These are phyloP conservation scores for Cetonia aurata DNA, from an alignment of 2,888 invertebrate genomes.

Conservation along the genomic window DNA sequence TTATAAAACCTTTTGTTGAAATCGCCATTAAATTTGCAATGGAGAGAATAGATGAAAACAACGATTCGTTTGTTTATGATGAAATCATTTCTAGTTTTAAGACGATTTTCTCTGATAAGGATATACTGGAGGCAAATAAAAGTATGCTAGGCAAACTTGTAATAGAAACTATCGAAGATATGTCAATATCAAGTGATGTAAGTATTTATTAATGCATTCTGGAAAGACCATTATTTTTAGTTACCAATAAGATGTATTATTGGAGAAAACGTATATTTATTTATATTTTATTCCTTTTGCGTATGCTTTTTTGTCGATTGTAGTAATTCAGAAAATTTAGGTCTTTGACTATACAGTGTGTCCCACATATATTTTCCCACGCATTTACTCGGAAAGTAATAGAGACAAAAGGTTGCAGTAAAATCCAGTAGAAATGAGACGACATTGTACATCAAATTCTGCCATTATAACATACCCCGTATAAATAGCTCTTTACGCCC, in stretches of 20 bases:
- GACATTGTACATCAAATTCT: no score
- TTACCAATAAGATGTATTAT: not conserved
- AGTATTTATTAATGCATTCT: slow-evolving; percentile 52
- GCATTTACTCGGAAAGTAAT: no score
- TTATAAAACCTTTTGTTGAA: slow-evolving; percentile 70
- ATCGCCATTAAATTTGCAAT: slow-evolving; percentile 66
- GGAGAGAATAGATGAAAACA: slow-evolving; percentile 54
- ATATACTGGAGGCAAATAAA: slow-evolving; percentile 74
- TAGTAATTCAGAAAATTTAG: no score
- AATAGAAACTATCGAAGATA: slow-evolving; percentile 47
- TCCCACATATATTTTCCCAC: no score
- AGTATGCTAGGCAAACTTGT: slow-evolving; percentile 61
- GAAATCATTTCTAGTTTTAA: slow-evolving; percentile 59
- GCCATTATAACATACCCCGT: no score
- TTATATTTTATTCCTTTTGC: not conserved
- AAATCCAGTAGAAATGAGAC: no score
- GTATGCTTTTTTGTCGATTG: no score
- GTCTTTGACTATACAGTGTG: no score
- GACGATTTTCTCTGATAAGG: slow-evolving; percentile 67
- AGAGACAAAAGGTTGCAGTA: no score
- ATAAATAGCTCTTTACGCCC: no score
- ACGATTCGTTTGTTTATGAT: slow-evolving; percentile 51
- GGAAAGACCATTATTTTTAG: not conserved
- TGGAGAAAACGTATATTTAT: no score
- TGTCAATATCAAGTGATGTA: slow-evolving; percentile 61